Evolutionary conservation across 2,797 vertebrate species (phyloP), one percentile per base, ranked within the genome.

Genomic region (Amblyopsis hoosieri): DNA sequence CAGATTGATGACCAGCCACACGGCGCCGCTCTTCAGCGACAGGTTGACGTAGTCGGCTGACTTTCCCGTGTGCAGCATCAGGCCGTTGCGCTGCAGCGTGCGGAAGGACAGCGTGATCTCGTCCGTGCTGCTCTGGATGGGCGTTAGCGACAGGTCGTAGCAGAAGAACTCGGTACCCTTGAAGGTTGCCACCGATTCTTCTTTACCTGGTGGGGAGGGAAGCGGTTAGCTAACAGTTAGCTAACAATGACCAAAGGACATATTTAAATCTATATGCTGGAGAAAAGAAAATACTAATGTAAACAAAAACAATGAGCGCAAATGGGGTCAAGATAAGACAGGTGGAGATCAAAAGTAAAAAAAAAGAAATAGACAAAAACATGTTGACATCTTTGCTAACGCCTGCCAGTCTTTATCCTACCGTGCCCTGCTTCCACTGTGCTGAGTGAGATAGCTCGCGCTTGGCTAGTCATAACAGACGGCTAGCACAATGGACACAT

Each of bases 121-220:
- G 2, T 98, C 96, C 0, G 95, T 94, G 93, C 96, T 98, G 93
- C 96, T 98, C 93, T 97, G 96, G 93, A 97, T 97, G 12, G 96
- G 96, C 29, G 93, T 97, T 90, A 96, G 92, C 1, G 96, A 97
- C 80, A 97, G 92, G 91, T 98, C 96, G 47, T 98, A 98, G 93
- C 96, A 98, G 93, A 98, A 98, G 91, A 97, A 98, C 85, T 98
- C 96, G 14, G 94, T 95, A 68, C 96, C 96, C 64, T 95, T 93
- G 92, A 98, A 98, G 54, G 96, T 98, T 47, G 95, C 96, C 67
- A 97, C 95, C 0, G 94, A 97, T 82, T 98, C 96, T 65, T 95
- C 93, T 77, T 96, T 96, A 56, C 93, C 96, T 95, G 49, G 33
- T 29, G 45, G 8, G 11, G n/a, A 14, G 47, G 14, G 23, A 37